Conservation (phyloP, 92 coral and sea anemone species). For the Zoanthus sociatus region DNA sequence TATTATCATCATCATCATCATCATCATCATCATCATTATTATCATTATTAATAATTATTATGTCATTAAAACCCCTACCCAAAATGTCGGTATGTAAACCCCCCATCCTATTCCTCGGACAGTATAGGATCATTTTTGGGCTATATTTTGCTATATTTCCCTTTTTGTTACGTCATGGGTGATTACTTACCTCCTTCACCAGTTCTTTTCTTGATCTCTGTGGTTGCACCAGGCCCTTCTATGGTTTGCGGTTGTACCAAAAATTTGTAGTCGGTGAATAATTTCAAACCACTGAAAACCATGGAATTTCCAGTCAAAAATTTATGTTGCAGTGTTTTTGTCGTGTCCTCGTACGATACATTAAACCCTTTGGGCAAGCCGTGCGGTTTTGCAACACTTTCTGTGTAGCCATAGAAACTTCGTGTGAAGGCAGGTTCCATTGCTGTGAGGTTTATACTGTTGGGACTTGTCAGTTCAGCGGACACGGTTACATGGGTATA, state of each 20-base stretch:
- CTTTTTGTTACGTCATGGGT: too few species aligned
- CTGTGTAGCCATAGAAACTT: background rate
- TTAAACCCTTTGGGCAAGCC: constrained; percentile 4
- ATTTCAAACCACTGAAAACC: background rate
- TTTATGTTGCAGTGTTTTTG: background rate
- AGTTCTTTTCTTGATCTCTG: background rate
- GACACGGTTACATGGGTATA: background rate
- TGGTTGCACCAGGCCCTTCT: background rate
- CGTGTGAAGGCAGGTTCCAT: background rate
- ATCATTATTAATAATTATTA: too few species aligned
- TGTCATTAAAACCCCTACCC: too few species aligned
- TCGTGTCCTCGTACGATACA: background rate
- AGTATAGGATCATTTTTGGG: too few species aligned
- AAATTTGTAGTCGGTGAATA: constrained; percentile 3
- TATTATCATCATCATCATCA: too few species aligned
- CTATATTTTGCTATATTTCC: too few species aligned
- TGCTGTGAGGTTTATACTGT: background rate
- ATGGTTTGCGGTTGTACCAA: background rate
- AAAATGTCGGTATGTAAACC: too few species aligned
- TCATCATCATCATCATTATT: too few species aligned
- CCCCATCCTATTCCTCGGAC: too few species aligned
- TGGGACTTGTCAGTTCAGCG: background rate
- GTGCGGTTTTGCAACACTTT: background rate
- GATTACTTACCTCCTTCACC: constrained; percentile 18
- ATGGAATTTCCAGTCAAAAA: background rate